Percentiles rank a stretch among this genome's conserved stretches.
phyloP scores from a whole-genome alignment of 2,113 vertebrate genomes.

The Seriola rivoliana region DNA sequence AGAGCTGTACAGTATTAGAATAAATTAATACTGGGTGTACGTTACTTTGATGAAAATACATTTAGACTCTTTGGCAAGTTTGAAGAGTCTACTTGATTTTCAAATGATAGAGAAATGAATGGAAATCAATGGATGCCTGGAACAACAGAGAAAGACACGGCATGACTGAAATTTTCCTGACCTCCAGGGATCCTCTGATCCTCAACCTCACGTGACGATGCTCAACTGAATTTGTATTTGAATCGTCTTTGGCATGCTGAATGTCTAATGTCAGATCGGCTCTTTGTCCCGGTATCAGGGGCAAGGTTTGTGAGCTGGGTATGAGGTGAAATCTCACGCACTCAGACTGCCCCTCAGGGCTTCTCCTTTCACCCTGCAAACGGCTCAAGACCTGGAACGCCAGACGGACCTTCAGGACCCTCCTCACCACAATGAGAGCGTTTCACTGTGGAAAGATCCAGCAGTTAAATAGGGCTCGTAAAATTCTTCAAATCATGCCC shows the following conservation, averaged over 20 bases:
- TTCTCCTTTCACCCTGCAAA: constrained; percentile 22
- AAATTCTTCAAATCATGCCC: constrained; percentile 21
- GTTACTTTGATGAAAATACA: neutral
- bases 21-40: no score
- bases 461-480: constrained; percentile 3
- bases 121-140: no score
- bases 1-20: no score
- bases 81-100: no score
- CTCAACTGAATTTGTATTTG: neutral
- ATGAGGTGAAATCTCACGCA: constrained; percentile 41
- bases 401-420: constrained; percentile 16
- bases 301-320: constrained; percentile 49
- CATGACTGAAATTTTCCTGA: neutral
- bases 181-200: neutral
- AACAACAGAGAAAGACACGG: no score
- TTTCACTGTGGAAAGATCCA: constrained; percentile 41
- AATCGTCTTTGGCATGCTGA: neutral
- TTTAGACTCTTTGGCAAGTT: neutral
- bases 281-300: constrained; percentile 29
- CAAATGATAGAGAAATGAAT: no score
- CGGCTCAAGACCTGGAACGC: constrained; percentile 25
- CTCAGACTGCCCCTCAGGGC: constrained; percentile 37
- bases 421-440: constrained; percentile 30
- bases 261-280: constrained; percentile 35
- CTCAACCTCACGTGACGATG: neutral